A percentile compares a stretch with the other conserved stretches of the same genome.
Evolutionary conservation across 2,113 vertebrate species (phyloP).

Genomic region (Atrichornis clamosus): DNA sequence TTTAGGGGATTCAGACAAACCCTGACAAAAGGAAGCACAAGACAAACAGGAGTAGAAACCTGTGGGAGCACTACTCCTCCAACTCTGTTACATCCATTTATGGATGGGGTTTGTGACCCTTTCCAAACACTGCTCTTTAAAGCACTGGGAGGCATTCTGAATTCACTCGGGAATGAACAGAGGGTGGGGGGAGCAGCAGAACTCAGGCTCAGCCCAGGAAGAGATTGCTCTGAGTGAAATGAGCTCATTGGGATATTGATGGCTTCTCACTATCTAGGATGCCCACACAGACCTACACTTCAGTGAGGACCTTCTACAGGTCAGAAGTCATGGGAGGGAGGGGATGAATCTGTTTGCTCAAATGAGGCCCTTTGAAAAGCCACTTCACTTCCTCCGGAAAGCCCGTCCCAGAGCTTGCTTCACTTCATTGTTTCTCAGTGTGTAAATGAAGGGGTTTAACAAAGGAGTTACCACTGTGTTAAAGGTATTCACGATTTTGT

Average conservation of each 20-base stretch:
- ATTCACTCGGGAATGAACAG: neutral
- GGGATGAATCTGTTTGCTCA: neutral
- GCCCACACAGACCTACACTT: neutral
- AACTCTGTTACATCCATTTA: neutral
- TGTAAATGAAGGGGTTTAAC: constrained; percentile 72
- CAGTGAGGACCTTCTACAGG: neutral
- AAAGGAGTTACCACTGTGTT: constrained; percentile 51
- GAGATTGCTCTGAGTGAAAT: neutral
- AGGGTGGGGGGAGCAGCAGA: neutral
- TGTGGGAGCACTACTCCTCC: neutral
- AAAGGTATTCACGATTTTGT: constrained; percentile 52
- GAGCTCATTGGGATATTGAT: neutral
- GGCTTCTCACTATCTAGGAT: neutral
- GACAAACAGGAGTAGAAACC: neutral
- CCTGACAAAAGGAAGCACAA: neutral
- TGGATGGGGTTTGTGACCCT: neutral
- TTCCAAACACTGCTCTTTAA: neutral
- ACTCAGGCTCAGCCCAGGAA: neutral
- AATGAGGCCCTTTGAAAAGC: neutral
- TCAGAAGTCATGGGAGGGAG: neutral
- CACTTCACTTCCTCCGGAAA: neutral
- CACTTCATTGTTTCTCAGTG: constrained; percentile 67
- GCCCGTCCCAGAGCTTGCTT: neutral
- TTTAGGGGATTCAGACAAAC: neutral
- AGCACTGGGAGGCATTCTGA: neutral